These are phyloP conservation scores for Oryzias melastigma DNA, from an alignment of 2,113 vertebrate genomes.

Conservation along the genomic window DNA sequence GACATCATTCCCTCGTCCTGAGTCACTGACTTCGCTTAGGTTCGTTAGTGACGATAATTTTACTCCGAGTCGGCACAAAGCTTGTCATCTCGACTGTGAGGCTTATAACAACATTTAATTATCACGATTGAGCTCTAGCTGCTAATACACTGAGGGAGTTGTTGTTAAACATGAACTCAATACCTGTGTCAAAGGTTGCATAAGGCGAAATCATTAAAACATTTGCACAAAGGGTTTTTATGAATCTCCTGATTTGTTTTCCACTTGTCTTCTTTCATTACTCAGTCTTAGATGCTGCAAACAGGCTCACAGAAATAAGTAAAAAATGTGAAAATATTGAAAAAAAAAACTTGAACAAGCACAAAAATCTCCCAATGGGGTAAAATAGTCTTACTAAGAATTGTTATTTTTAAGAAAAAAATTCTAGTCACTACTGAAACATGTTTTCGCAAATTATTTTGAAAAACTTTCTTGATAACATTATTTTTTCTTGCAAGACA, in stretches of 20 bases:
- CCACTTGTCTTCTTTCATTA: neutral
- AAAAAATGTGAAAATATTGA: too few relatives aligned
- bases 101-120: slow-evolving; percentile 58
- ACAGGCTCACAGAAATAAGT: too few relatives aligned
- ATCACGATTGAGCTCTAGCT: slow-evolving; percentile 52
- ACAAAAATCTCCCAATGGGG: too few relatives aligned
- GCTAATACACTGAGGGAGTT: slow-evolving; percentile 34
- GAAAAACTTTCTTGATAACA: too few relatives aligned
- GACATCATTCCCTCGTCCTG: slow-evolving; percentile 58
- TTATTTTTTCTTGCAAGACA: too few relatives aligned
- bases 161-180: slow-evolving; percentile 27
- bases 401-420: too few relatives aligned
- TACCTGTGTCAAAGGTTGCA: slow-evolving; percentile 35
- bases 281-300: too few relatives aligned
- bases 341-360: too few relatives aligned
- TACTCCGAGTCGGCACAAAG: slow-evolving; percentile 47
- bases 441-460: too few relatives aligned
- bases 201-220: slow-evolving; percentile 23
- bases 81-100: slow-evolving; percentile 46
- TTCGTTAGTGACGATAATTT: slow-evolving; percentile 70
- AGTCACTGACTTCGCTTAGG: slow-evolving; percentile 69
- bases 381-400: too few relatives aligned
- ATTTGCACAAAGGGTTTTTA: neutral
- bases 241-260: slow-evolving; percentile 2
- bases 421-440: too few relatives aligned